Evolutionary conservation across 1,140 invertebrate species (phyloP), one percentile per base, ranked within the genome.

Genomic region (Asbolus verrucosus): DNA sequence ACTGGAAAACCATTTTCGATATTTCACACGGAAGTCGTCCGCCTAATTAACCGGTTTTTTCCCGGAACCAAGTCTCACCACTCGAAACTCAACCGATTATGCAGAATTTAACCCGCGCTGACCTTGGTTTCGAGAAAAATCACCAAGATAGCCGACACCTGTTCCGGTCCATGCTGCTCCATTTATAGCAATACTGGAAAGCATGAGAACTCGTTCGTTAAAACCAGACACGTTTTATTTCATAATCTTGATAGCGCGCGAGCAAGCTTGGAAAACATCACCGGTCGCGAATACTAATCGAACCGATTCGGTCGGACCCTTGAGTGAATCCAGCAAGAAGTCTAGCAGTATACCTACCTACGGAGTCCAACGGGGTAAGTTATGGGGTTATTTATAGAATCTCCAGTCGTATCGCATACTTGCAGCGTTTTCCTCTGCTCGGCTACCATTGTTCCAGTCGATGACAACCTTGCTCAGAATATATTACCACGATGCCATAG

Each of bases 121-220:
- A n/a, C n/a, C n/a, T n/a, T n/a, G n/a, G n/a, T n/a, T n/a, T n/a
- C n/a, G n/a, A n/a, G n/a, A n/a, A n/a, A n/a, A n/a, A n/a, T n/a
- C n/a, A n/a, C n/a, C n/a, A n/a, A n/a, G n/a, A n/a, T n/a, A 54
- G 27, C 18, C 46, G 14, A 27, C 46, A 54, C 46, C 46, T 54
- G 46, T 54, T 54, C 21, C 5, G n/a, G 11, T 14, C 46, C 46
- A 54, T 54, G 46, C 46, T 54, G 46, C 19, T 54, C 46, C 46
- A 54, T 54, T 54, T 54, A 54, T 54, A 54, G 46, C 11, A 19
- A 54, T 54, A 54, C 46, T 54, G 46, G 46, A 54, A 54, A 54
- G 19, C 46, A 54, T 54, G 46, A 21, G 46, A 54, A 54, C 46
- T 27, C 2, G 46, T 54, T 54, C 46, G 46, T 27, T 14, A n/a